phyloP scores from a whole-genome alignment of 1,140 invertebrate species.

The Listronotus oregonensis region DNA sequence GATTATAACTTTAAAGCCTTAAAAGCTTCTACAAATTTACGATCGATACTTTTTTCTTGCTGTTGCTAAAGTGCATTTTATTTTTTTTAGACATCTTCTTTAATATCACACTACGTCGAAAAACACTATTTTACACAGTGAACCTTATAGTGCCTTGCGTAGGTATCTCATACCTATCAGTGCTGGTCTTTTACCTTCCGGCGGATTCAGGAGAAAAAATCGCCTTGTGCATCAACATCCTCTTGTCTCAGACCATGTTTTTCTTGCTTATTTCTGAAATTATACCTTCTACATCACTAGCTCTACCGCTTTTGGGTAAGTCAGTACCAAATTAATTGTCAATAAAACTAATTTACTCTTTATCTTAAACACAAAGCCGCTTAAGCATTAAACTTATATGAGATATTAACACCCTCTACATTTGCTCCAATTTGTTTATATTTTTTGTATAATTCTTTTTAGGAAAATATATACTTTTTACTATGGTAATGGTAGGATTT shows the following conservation, averaged over 20 bases:
- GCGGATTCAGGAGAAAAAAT: constrained; percentile 99
- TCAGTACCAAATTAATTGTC: not conserved
- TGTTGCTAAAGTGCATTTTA: too few relatives aligned
- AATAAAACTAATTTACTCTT: too few relatives aligned
- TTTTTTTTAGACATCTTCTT: constrained; percentile 89
- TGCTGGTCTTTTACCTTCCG: constrained; percentile 96
- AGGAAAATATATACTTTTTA: constrained; percentile 95
- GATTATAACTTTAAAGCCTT: too few relatives aligned
- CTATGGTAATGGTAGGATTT: constrained; percentile 95
- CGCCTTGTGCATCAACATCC: constrained; percentile 96
- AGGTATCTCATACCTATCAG: constrained; percentile 88
- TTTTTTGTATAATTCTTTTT: not conserved
- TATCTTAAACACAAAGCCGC: not conserved
- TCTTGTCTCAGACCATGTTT: constrained; percentile 99
- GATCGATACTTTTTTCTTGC: too few relatives aligned
- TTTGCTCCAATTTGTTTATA: too few relatives aligned
- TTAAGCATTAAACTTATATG: not conserved
- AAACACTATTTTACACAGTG: constrained; percentile 95
- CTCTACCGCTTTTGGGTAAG: constrained; percentile 87
- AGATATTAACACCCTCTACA: too few relatives aligned
- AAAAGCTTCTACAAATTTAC: too few relatives aligned
- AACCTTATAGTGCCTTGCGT: constrained; percentile 94
- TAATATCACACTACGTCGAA: constrained; percentile 93
- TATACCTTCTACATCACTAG: constrained; percentile 97
- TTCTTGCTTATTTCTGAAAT: constrained; percentile 97